These are phyloP conservation scores for Speoplatyrhinus poulsoni DNA, from an alignment of 2,113 vertebrate genomes.

Conservation along the genomic window DNA sequence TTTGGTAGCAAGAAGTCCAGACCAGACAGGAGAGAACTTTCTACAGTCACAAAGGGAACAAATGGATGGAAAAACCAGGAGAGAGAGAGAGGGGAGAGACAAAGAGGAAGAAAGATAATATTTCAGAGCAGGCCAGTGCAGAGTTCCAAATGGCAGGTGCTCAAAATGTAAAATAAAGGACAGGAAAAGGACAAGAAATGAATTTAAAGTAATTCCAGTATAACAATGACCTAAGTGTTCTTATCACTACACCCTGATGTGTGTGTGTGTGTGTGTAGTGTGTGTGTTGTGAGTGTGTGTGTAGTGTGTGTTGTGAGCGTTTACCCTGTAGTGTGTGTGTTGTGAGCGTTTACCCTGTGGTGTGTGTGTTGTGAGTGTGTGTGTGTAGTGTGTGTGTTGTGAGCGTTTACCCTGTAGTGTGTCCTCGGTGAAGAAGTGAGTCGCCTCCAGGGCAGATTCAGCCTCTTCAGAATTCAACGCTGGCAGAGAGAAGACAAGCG, in stretches of 20 bases:
- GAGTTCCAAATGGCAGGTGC: slow-evolving; percentile 10
- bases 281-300: neutral
- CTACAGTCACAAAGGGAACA: slow-evolving; percentile 74
- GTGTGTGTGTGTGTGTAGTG: neutral
- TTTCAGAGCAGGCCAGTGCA: neutral
- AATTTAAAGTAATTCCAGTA: too few relatives aligned
- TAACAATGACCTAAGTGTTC: too few relatives aligned
- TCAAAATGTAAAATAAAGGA: too few relatives aligned
- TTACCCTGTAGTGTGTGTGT: neutral
- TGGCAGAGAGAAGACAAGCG: slow-evolving; percentile 50
- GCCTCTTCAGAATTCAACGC: slow-evolving; percentile 90
- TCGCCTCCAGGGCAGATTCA: slow-evolving; percentile 92
- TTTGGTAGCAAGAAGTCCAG: slow-evolving; percentile 86
- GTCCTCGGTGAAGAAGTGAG: slow-evolving; percentile 89
- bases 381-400: slow-evolving; percentile 5
- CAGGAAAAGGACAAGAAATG: too few relatives aligned
- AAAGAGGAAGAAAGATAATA: neutral
- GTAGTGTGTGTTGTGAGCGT: neutral
- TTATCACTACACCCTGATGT: too few relatives aligned
- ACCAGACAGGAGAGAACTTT: slow-evolving; percentile 87
- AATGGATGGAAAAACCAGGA: slow-evolving; percentile 36
- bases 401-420: slow-evolving; percentile 78
- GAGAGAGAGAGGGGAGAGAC: slow-evolving; percentile 42
- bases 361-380: neutral
- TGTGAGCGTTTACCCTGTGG: neutral